phyloP scores from a whole-genome alignment of 2,113 vertebrate species.

The Sylvietta virens region DNA sequence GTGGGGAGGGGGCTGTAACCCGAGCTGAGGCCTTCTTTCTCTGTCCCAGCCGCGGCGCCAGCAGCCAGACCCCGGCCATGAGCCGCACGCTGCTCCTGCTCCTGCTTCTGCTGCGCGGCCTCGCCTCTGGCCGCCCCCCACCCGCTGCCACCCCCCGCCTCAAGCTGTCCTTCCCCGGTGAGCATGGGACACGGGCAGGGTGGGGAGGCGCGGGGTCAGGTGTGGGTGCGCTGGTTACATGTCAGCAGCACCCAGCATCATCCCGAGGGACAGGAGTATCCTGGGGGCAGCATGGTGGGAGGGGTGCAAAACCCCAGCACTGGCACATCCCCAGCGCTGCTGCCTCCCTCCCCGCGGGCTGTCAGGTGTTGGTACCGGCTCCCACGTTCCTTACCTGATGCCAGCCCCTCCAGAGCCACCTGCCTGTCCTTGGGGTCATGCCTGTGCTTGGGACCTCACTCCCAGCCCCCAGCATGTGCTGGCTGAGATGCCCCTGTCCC shows the following conservation, averaged over 20 bases:
- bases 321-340: fast-evolving
- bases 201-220: fast-evolving
- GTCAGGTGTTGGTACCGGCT: neutral
- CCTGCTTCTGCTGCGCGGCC: neutral
- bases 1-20: slow-evolving; percentile 33
- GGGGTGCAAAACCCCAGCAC: neutral
- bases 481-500: neutral
- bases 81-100: neutral
- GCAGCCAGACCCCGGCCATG: slow-evolving; percentile 14
- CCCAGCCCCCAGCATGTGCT: fast-evolving
- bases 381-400: neutral
- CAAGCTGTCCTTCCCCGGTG: slow-evolving; percentile 35
- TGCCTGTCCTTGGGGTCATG: neutral
- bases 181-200: neutral
- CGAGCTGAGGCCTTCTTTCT: slow-evolving; percentile 23
- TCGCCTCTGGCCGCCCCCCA: neutral
- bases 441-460: neutral
- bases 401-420: neutral
- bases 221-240: fast-evolving
- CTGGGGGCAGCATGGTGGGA: neutral
- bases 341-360: neutral
- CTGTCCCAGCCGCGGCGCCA: neutral
- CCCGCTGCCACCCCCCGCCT: slow-evolving; percentile 15
- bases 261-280: fast-evolving
- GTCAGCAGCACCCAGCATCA: neutral